These are phyloP conservation scores for Lydus trimaculatus DNA, from an alignment of 2,888 invertebrate species.

Conservation along the genomic window DNA sequence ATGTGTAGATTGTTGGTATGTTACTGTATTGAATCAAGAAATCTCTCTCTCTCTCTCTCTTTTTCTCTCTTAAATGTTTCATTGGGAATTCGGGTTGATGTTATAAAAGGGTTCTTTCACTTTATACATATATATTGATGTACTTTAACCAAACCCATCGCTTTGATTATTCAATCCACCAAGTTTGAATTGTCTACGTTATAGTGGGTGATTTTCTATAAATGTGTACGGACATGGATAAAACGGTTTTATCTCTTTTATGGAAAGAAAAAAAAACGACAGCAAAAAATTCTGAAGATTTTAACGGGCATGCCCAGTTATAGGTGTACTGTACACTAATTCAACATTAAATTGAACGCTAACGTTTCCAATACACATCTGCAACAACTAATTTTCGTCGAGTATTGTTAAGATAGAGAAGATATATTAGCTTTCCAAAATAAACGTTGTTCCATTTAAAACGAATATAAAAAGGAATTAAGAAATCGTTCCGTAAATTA, in stretches of 20 bases:
- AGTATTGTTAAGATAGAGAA: too few relatives aligned
- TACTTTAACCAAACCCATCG: neutral
- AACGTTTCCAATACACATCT: too few relatives aligned
- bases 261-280: neutral
- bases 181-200: conserved; percentile 1
- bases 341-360: too few relatives aligned
- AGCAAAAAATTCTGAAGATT: neutral
- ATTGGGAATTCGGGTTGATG: neutral
- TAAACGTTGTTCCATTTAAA: too few relatives aligned
- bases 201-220: neutral
- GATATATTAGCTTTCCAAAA: too few relatives aligned
- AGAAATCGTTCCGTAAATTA: too few relatives aligned
- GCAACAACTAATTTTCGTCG: too few relatives aligned
- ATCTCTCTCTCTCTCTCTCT: neutral
- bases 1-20: neutral
- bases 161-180: conserved; percentile 2
- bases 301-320: too few relatives aligned
- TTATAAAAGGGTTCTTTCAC: neutral
- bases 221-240: neutral
- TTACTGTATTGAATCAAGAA: neutral
- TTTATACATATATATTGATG: conserved; percentile 2
- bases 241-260: neutral
- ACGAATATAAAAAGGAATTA: too few relatives aligned
- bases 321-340: too few relatives aligned
- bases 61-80: neutral